A percentile compares a stretch with the other conserved stretches of the same genome.
These are phyloP conservation scores for Bombus consobrinus DNA, from an alignment of 1,140 invertebrate species.

Conservation along the genomic window DNA sequence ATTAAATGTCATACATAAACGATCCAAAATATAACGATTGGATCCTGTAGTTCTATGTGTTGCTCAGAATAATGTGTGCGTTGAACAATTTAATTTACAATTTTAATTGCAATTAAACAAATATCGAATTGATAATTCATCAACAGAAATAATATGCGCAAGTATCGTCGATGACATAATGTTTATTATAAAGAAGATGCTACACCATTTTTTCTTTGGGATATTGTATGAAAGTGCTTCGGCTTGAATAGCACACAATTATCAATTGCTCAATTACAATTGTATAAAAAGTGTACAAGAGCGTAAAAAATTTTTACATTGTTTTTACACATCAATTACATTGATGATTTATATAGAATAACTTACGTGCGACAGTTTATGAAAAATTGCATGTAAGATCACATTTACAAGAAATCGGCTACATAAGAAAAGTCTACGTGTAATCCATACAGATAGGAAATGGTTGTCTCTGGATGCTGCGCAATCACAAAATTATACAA, in stretches of 20 bases:
- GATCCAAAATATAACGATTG: not conserved
- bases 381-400: slow-evolving; percentile 44
- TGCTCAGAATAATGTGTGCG: not conserved
- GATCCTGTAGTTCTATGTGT: too few relatives aligned
- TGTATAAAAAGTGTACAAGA: slow-evolving; percentile 68
- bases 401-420: slow-evolving; percentile 16
- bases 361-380: slow-evolving; percentile 53
- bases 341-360: slow-evolving; percentile 47
- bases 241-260: slow-evolving; percentile 58
- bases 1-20: slow-evolving; percentile 21
- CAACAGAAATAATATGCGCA: slow-evolving; percentile 9
- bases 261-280: slow-evolving; percentile 75
- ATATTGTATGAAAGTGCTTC: slow-evolving; percentile 75
- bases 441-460: not conserved
- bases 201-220: slow-evolving; percentile 75
- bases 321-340: slow-evolving; percentile 67
- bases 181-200: slow-evolving; percentile 74
- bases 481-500: not conserved
- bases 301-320: slow-evolving; percentile 75
- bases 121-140: not conserved
- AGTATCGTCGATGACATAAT: slow-evolving; percentile 58
- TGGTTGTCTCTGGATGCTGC: not conserved
- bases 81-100: slow-evolving; percentile 16
- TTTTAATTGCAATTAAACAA: too few relatives aligned
- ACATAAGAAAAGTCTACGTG: slow-evolving; percentile 22